phyloP scores from a whole-genome alignment of 2,797 vertebrate genomes.

The Pseudochirops corinnae region DNA sequence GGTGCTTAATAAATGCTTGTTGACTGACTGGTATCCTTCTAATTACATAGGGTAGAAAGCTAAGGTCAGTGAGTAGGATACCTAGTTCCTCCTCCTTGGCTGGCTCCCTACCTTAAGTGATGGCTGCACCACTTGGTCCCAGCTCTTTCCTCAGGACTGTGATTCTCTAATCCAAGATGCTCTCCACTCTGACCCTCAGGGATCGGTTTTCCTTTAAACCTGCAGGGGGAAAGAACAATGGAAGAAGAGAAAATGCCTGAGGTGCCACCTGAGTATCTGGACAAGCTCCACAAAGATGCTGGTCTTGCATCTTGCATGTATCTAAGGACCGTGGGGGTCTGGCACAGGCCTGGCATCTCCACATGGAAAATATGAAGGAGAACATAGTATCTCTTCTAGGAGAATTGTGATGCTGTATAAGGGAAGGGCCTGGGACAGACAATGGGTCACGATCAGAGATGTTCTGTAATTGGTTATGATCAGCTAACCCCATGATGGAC shows the following conservation, averaged over 20 bases:
- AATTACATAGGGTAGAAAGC: neutral
- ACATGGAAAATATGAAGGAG: neutral
- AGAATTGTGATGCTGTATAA: neutral
- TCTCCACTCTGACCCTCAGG: neutral
- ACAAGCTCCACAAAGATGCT: neutral
- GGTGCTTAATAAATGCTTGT: neutral
- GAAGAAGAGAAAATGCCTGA: neutral
- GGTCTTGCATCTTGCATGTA: neutral
- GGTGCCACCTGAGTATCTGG: neutral
- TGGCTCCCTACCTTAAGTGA: neutral
- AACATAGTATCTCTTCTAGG: neutral
- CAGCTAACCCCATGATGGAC: neutral
- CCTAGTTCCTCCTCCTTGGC: neutral
- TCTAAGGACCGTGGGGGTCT: neutral
- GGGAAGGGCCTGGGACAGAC: neutral
- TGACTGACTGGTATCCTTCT: neutral
- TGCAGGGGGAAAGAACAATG: neutral
- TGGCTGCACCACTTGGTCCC: neutral
- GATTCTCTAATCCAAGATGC: neutral
- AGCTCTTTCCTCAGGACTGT: neutral
- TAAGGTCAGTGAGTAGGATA: neutral
- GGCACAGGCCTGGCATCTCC: neutral
- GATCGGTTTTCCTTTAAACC: neutral
- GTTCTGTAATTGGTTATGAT: neutral
- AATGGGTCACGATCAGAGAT: neutral